phyloP scores from a whole-genome alignment of 2,888 invertebrate genomes.

The Pterostichus madidus region DNA sequence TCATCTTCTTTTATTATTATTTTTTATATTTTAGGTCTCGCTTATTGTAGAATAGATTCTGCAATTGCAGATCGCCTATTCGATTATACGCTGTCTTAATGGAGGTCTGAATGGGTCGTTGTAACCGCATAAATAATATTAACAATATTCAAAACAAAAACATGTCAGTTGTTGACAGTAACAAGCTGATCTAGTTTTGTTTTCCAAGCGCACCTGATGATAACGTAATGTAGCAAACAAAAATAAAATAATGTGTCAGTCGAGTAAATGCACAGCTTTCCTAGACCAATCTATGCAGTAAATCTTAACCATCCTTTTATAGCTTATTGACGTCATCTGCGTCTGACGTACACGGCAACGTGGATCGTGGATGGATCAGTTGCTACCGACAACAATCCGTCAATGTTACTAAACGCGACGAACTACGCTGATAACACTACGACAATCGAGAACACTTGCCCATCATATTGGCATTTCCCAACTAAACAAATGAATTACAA shows the following conservation, averaged over 20 bases:
- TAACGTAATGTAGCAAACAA: not conserved
- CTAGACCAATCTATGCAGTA: constrained; percentile 54
- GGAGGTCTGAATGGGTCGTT: not conserved
- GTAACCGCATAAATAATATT: constrained; percentile 15
- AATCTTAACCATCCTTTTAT: constrained; percentile 70
- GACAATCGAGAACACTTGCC: constrained; percentile 9
- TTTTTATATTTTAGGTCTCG: not conserved
- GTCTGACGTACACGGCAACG: constrained; percentile 70
- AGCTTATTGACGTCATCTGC: constrained; percentile 71
- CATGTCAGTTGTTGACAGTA: constrained; percentile 10
- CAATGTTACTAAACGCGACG: constrained; percentile 56
- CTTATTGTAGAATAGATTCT: too few species aligned
- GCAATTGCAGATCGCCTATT: not conserved
- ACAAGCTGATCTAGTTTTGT: constrained; percentile 32
- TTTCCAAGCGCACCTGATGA: constrained; percentile 1
- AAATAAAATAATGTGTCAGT: not conserved
- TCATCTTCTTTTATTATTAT: not conserved
- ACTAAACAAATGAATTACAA: constrained; percentile 31
- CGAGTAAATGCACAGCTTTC: constrained; percentile 13
- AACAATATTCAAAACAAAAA: constrained; percentile 22
- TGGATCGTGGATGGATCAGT: constrained; percentile 62
- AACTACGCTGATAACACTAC: constrained; percentile 38
- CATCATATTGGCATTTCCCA: constrained; percentile 25
- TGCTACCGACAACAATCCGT: constrained; percentile 65
- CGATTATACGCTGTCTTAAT: too few species aligned